A percentile compares a stretch with the other conserved stretches of the same genome.
These are phyloP conservation scores for Ceratothoa steindachneri DNA, from an alignment of 2,888 invertebrate species.

Conservation along the genomic window DNA sequence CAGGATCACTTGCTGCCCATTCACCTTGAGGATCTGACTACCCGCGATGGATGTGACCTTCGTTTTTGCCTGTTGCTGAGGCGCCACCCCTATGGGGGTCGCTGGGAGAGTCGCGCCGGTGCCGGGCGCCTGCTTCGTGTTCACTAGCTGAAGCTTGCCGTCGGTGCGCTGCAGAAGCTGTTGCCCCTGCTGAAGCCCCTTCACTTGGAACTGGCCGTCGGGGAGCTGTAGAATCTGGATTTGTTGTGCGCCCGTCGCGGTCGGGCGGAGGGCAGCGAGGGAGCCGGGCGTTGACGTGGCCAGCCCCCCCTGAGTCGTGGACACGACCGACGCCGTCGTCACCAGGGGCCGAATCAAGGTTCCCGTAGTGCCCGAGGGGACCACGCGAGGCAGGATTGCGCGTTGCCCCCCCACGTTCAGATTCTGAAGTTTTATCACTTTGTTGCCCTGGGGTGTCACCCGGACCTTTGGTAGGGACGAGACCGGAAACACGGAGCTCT, in stretches of 20 bases:
- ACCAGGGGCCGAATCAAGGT: conserved; percentile 41
- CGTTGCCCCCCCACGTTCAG: conserved; percentile 26
- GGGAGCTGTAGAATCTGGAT: conserved; percentile 86
- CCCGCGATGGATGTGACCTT: background rate
- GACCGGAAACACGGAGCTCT: conserved; percentile 37
- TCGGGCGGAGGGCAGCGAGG: conserved; percentile 27
- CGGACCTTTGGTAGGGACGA: conserved; percentile 25
- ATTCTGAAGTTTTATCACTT: conserved; percentile 40
- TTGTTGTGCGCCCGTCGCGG: conserved; percentile 57
- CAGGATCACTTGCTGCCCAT: conserved; percentile 41
- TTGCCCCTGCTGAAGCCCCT: conserved; percentile 85
- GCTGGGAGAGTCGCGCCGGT: conserved; percentile 13
- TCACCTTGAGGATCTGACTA: conserved; percentile 33
- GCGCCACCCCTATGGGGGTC: background rate
- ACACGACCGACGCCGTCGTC: conserved; percentile 34
- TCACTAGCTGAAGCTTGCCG: conserved; percentile 81
- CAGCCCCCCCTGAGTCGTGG: conserved; percentile 5
- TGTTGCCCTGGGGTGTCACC: conserved; percentile 28
- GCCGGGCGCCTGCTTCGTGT: conserved; percentile 54
- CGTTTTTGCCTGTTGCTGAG: conserved; percentile 28
- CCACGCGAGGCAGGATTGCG: conserved; percentile 34
- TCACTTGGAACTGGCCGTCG: conserved; percentile 85
- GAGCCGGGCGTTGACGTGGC: conserved; percentile 14
- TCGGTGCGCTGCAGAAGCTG: conserved; percentile 89
- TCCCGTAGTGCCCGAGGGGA: conserved; percentile 19